Percentiles rank a stretch among this genome's conserved stretches.
Evolutionary conservation across 2,888 invertebrate species (phyloP).

Genomic region (Glaucopsyche alexis): DNA sequence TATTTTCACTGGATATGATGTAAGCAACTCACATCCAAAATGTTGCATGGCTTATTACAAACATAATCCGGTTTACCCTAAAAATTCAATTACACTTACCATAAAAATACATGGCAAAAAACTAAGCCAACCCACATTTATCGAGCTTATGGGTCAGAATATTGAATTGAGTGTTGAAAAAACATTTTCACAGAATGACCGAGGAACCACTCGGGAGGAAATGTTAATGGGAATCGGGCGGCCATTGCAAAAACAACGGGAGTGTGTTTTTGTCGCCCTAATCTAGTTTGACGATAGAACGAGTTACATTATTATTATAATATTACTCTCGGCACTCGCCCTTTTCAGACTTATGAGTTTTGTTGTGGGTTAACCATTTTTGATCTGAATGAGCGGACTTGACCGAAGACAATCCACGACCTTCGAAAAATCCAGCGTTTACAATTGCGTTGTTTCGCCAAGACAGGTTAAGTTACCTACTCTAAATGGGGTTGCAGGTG

Average conservation of each 20-base stretch:
- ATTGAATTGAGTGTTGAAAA: conserved; percentile 30
- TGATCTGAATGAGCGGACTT: background rate
- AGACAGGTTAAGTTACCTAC: no score
- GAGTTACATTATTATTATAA: conserved; percentile 8
- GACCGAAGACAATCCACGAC: background rate
- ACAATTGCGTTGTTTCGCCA: background rate
- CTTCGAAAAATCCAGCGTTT: background rate
- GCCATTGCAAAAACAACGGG: conserved; percentile 62
- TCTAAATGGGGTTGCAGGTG: no score
- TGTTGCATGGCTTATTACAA: conserved; percentile 18
- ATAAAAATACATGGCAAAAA: conserved; percentile 37
- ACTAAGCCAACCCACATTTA: conserved; percentile 36
- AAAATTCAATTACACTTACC: conserved; percentile 28
- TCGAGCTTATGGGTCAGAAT: conserved; percentile 29
- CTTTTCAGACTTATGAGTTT: no score
- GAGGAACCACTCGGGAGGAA: conserved; percentile 50
- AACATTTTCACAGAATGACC: conserved; percentile 42
- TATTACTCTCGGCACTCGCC: background rate
- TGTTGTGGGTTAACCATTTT: background rate
- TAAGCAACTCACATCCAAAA: background rate
- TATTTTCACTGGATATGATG: background rate
- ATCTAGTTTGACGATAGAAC: conserved; percentile 43
- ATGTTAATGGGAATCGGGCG: conserved; percentile 62
- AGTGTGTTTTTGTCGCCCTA: conserved; percentile 59
- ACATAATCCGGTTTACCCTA: conserved; percentile 16